These are phyloP conservation scores for Pitangus sulphuratus DNA, from an alignment of 2,797 vertebrate genomes.

Conservation along the genomic window DNA sequence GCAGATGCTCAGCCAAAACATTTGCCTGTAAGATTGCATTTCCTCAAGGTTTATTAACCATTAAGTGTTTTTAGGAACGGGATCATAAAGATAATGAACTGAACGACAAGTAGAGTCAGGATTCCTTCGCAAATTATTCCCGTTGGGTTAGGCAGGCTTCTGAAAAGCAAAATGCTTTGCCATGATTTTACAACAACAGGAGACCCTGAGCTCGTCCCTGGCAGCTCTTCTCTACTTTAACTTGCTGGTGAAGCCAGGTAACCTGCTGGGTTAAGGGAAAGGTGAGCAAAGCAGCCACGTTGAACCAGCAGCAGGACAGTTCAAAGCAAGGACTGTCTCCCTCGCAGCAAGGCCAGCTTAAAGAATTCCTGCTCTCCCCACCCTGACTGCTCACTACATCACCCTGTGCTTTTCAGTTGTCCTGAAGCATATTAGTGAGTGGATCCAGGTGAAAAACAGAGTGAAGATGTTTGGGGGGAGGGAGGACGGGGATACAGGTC, in stretches of 20 bases:
- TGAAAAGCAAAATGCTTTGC: background rate
- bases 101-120: background rate
- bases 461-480: background rate
- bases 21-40: constrained; percentile 29
- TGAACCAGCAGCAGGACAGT: background rate
- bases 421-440: background rate
- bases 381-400: background rate
- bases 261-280: background rate
- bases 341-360: background rate
- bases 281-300: rapidly evolving
- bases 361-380: background rate
- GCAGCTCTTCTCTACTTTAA: background rate
- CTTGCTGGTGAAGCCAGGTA: background rate
- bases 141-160: background rate
- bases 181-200: background rate
- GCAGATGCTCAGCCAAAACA: constrained; percentile 46
- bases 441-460: background rate
- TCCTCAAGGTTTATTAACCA: constrained; percentile 59
- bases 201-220: background rate
- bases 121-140: background rate
- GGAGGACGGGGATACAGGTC: rapidly evolving
- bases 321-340: background rate
- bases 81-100: constrained; percentile 27
- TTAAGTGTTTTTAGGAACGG: background rate
- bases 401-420: background rate